These are phyloP conservation scores for Halcyon chelicuti DNA, from an alignment of 2,797 vertebrate genomes.

Conservation along the genomic window DNA sequence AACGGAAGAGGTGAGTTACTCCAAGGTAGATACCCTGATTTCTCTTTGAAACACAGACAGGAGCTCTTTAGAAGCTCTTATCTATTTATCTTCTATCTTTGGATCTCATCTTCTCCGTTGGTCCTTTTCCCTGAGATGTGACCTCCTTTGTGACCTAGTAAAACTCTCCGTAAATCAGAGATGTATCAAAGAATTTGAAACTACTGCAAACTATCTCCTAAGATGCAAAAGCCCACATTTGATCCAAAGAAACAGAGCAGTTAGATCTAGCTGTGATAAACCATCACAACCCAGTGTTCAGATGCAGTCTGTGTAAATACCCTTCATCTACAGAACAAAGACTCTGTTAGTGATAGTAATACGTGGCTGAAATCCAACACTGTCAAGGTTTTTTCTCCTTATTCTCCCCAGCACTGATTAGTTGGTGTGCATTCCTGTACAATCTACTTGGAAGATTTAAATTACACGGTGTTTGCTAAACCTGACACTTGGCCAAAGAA, in stretches of 20 bases:
- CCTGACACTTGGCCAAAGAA: slow-evolving; percentile 70
- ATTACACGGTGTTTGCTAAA: slow-evolving; percentile 74
- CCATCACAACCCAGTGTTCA: neutral
- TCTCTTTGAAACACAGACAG: neutral
- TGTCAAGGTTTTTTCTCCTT: neutral
- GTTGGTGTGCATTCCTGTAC: slow-evolving; percentile 61
- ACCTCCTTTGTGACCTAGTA: neutral
- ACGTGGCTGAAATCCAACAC: slow-evolving; percentile 9
- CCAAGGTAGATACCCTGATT: neutral
- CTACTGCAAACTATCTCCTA: neutral
- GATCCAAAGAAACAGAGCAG: neutral
- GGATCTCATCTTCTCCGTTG: neutral
- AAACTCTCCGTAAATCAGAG: slow-evolving; percentile 1
- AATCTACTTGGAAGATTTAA: slow-evolving; percentile 68
- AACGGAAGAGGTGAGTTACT: neutral
- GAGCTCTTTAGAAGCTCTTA: neutral
- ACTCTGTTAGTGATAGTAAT: neutral
- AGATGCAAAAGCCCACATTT: neutral
- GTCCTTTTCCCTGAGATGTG: neutral
- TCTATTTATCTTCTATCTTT: neutral
- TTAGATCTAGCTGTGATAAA: neutral
- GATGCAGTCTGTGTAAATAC: neutral
- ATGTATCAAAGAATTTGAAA: neutral
- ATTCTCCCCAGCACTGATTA: slow-evolving; percentile 31
- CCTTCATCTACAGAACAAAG: neutral